Evolutionary conservation across 1,140 invertebrate genomes (phyloP), one percentile per base, ranked within the genome.

Genomic region (Matsumurasca onukii): DNA sequence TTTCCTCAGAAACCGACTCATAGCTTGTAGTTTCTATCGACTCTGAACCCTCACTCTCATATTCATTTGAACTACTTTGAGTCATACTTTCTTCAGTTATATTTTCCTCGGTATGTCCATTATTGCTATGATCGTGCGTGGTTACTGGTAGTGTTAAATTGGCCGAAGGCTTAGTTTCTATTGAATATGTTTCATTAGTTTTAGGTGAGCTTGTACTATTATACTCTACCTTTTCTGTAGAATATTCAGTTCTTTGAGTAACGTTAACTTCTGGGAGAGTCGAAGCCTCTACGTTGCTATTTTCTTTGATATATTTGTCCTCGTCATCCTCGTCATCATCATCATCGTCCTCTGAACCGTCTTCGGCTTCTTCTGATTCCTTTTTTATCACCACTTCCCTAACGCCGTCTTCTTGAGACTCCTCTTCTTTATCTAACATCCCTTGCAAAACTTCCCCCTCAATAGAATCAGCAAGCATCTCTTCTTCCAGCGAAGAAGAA

Each of bases 401-500:
- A 17, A 17, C 5, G 34, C 5, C 17, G 5, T 5, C 5, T 39
- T 39, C 34, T 17, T 39, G 34, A 9, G 34, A 17, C 5, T 39
- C 34, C 17, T 39, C 34, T 39, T 59, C 55, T n/a, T 59, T 27
- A 59, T 12, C 3, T 27, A 27, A 29, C 15, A 59, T 59, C 1
- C 30, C 55, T 59, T 59, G 55, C 25, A 13, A 29, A 5, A 29
- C 9, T 29, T 27, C 55, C 13, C 22, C 49, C 5, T 22, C 5
- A 3, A 24, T 13, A 9, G 55, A 59, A 24, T 59, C 55, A 5
- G 25, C 22, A 25, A 59, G 15, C 22, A 29, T 27, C 2, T 66
- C 63, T 31, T 69, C 59, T 68, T 55, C 31, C n/a, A 45, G 48
- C 3, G 67, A 48, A 31, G 51, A 59, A 12, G 69, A 29, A 45